Evolutionary conservation across 2,113 vertebrate species (phyloP).

Genomic region (Pollimyrus isidori): DNA sequence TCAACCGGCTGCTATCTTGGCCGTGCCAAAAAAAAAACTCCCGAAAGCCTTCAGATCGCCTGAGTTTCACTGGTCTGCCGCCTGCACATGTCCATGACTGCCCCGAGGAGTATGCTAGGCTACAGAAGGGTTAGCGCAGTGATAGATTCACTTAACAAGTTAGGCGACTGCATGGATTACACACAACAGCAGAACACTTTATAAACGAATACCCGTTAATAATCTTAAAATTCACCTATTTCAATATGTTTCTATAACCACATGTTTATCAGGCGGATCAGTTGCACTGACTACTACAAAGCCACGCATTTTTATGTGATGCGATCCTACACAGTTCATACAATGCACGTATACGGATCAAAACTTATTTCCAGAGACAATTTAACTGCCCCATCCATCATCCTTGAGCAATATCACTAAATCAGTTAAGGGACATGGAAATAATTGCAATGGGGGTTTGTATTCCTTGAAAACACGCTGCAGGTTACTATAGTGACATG

Average conservation of each 20-base stretch:
- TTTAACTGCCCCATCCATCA: constrained; percentile 6
- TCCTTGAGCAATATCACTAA: neutral
- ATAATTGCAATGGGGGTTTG: neutral
- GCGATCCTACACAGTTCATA: neutral
- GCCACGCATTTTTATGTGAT: neutral
- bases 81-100: neutral
- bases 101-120: neutral
- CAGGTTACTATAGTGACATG: neutral
- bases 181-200: neutral
- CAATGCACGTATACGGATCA: neutral
- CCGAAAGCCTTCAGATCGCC: neutral
- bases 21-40: neutral
- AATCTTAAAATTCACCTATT: neutral
- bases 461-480: neutral
- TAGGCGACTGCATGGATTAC: neutral
- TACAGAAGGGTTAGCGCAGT: neutral
- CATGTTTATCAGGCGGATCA: neutral
- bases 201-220: neutral
- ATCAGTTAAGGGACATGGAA: neutral
- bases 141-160: neutral
- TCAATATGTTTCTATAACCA: neutral
- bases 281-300: neutral
- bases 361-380: constrained; percentile 1
- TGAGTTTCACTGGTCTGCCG: neutral
- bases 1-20: neutral